These are phyloP conservation scores for Cheirogaleus major DNA, from an alignment of 2,797 vertebrate genomes.

Conservation along the genomic window DNA sequence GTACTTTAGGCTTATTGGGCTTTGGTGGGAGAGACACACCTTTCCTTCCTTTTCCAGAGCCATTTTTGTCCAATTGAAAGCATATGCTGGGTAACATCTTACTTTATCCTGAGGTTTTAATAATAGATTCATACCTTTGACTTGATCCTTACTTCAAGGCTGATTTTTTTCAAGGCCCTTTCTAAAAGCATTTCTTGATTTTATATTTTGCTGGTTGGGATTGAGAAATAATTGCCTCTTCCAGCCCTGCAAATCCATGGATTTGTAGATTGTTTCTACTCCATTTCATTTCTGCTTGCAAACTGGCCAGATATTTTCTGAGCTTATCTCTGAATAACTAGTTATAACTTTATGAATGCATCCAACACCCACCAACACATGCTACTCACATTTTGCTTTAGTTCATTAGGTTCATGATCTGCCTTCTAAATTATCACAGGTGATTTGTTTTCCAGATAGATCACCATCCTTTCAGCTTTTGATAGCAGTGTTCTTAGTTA, in stretches of 20 bases:
- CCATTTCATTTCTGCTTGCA: neutral
- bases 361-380: neutral
- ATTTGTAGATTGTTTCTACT: neutral
- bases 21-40: neutral
- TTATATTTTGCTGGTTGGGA: constrained; percentile 16
- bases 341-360: neutral
- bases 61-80: constrained; percentile 30
- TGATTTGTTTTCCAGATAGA: neutral
- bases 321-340: neutral
- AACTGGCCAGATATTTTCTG: neutral
- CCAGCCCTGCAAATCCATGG: neutral
- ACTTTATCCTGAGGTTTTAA: constrained; percentile 5
- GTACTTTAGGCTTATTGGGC: neutral
- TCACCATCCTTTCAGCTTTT: neutral
- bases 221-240: constrained; percentile 1
- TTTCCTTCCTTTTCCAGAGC: neutral
- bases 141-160: neutral
- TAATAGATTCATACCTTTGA: neutral
- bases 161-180: neutral
- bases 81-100: neutral
- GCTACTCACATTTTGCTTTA: constrained; percentile 17
- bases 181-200: constrained; percentile 16
- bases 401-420: neutral
- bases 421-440: neutral
- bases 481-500: neutral